Percentiles rank a stretch among this genome's conserved stretches.
Conservation (phyloP, 1,140 invertebrate genomes). For the Latrodectus geometricus region DNA sequence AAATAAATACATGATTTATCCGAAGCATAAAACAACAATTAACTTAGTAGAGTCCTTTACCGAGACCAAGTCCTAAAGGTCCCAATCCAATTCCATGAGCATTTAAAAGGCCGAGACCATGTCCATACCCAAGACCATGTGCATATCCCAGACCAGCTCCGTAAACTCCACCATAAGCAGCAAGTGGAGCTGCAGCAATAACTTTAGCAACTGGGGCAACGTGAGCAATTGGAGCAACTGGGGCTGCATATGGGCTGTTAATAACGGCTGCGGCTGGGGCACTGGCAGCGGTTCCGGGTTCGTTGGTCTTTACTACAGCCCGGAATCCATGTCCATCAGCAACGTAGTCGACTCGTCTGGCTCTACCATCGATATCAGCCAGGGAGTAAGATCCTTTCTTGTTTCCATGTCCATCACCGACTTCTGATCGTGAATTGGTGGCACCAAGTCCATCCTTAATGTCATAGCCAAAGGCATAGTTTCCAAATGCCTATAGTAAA, state of each 20-base stretch:
- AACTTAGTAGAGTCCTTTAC: not conserved
- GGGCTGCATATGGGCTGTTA: slow-evolving; percentile 12
- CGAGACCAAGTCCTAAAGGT: not conserved
- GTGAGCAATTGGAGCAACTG: slow-evolving; percentile 5
- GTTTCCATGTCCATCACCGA: slow-evolving; percentile 64
- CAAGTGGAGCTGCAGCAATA: not conserved
- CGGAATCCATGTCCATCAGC: slow-evolving; percentile 64
- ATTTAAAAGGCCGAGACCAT: too few species aligned
- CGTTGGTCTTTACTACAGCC: slow-evolving; percentile 64
- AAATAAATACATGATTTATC: too few species aligned
- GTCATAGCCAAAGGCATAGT: slow-evolving; percentile 64
- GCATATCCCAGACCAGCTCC: not conserved
- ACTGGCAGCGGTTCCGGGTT: slow-evolving; percentile 63
- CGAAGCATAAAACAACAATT: too few species aligned
- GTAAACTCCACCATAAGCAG: not conserved
- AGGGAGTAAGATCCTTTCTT: slow-evolving; percentile 40
- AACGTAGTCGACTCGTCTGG: slow-evolving; percentile 61
- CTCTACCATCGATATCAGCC: slow-evolving; percentile 58
- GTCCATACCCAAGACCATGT: too few species aligned
- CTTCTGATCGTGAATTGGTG: slow-evolving; percentile 61
- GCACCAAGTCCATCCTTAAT: slow-evolving; percentile 63
- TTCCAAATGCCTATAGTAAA: slow-evolving; percentile 61
- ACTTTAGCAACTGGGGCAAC: not conserved
- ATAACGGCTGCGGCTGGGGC: slow-evolving; percentile 57
- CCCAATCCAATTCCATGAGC: not conserved